Evolutionary conservation across 1,140 invertebrate genomes (phyloP).

Genomic region (Drosophila seguyi): DNA sequence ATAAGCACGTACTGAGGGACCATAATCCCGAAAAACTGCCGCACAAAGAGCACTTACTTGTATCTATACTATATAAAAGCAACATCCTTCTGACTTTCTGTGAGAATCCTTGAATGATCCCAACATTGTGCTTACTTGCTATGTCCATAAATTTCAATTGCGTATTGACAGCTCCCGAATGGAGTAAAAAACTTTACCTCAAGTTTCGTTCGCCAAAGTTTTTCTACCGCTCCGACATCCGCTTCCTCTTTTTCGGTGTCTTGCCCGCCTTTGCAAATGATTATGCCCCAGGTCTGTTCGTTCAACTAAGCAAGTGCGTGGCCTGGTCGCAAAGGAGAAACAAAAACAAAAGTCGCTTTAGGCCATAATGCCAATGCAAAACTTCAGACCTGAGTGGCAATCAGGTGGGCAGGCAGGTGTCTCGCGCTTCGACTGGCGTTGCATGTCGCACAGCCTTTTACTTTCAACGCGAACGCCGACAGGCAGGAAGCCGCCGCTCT

Average conservation of each 20-base stretch:
- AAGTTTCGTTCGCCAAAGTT: conserved; percentile 29
- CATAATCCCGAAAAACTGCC: conserved; percentile 36
- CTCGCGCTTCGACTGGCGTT: conserved; percentile 27
- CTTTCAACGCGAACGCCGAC: conserved; percentile 62
- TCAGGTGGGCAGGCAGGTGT: conserved; percentile 60
- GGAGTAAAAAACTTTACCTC: conserved; percentile 15
- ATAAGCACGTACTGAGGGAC: conserved; percentile 7
- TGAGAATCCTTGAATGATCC: conserved; percentile 3
- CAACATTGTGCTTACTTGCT: neutral
- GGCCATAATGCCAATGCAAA: conserved; percentile 9
- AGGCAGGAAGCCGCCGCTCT: conserved; percentile 23
- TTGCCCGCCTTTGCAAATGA: conserved; percentile 16
- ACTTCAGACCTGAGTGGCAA: conserved; percentile 19
- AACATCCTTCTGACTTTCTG: conserved; percentile 1
- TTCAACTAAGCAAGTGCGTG: conserved; percentile 45
- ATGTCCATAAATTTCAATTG: conserved; percentile 23
- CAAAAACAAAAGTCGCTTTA: conserved; percentile 22
- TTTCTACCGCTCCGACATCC: conserved; percentile 6
- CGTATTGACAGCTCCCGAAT: conserved; percentile 14
- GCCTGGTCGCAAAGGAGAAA: conserved; percentile 21
- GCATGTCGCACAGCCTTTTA: conserved; percentile 66
- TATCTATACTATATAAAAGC: neutral
- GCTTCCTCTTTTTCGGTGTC: neutral
- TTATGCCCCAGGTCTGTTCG: conserved; percentile 13
- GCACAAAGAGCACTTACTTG: conserved; percentile 25